Percentiles rank a stretch among this genome's conserved stretches.
Conservation (phyloP, 2,113 vertebrate species). For the Pelusios castaneus region DNA sequence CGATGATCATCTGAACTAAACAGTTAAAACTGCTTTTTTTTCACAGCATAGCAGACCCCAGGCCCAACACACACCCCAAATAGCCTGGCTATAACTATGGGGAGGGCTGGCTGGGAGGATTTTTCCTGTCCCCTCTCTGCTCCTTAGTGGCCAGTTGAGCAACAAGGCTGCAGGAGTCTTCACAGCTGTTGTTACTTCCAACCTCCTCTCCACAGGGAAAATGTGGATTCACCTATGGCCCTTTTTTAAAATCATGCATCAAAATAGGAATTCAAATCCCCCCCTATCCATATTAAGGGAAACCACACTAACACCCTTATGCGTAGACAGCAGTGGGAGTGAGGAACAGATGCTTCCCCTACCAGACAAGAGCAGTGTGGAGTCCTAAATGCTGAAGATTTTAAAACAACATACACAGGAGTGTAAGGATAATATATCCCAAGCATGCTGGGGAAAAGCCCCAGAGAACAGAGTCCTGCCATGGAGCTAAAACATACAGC, state of each 20-base stretch:
- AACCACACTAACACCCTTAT: neutral
- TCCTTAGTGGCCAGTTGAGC: neutral
- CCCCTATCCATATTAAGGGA: neutral
- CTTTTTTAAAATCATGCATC: neutral
- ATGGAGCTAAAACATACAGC: neutral
- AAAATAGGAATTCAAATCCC: neutral
- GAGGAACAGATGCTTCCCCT: conserved; percentile 1
- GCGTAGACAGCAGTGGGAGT: neutral
- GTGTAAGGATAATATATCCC: neutral
- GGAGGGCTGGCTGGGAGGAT: neutral
- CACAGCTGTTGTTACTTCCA: neutral
- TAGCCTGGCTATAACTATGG: neutral
- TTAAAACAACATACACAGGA: neutral
- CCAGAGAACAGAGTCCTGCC: neutral
- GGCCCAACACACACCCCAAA: neutral
- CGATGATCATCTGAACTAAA: neutral
- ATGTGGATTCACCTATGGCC: neutral
- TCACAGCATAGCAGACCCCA: neutral
- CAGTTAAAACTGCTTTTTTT: neutral
- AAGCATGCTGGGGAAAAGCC: neutral
- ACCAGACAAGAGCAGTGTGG: neutral
- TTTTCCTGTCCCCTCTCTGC: neutral
- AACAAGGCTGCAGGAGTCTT: neutral
- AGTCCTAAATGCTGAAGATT: neutral
- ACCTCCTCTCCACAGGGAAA: neutral